Evolutionary conservation across 2,888 invertebrate genomes (phyloP).

Genomic region (Smittia aterrima): DNA sequence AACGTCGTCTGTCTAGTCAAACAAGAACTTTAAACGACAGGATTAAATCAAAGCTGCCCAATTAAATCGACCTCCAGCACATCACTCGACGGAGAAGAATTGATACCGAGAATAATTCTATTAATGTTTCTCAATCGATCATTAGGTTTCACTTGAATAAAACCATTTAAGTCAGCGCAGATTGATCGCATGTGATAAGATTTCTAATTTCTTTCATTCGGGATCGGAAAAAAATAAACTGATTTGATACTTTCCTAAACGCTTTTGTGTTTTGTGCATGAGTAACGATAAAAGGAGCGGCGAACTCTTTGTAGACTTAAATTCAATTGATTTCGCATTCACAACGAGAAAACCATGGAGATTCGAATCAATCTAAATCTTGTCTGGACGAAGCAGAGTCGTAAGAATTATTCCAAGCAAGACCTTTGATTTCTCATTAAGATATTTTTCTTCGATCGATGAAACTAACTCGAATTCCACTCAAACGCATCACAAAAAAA

Average conservation of each 20-base stretch:
- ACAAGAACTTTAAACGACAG: neutral
- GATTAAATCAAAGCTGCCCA: neutral
- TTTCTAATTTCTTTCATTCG: constrained; percentile 20
- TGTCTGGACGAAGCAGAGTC: too few species aligned
- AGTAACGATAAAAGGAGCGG: neutral
- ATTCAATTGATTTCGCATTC: neutral
- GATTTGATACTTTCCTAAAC: neutral
- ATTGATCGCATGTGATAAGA: constrained; percentile 35
- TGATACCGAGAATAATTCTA: neutral
- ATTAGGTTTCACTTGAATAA: neutral
- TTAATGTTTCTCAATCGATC: neutral
- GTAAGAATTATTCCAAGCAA: neutral
- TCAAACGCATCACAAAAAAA: constrained; percentile 24
- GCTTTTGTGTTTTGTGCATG: neutral
- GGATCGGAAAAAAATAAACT: neutral
- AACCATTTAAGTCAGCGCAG: neutral
- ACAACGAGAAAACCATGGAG: too few species aligned
- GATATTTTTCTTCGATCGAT: neutral
- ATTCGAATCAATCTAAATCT: too few species aligned
- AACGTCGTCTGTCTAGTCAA: neutral
- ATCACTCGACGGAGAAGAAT: neutral
- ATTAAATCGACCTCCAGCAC: constrained; percentile 10
- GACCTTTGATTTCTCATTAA: neutral
- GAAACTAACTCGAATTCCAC: constrained; percentile 11
- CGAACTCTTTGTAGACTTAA: neutral